These are phyloP conservation scores for Aphelinus atriplicis DNA, from an alignment of 1,140 invertebrate genomes.

Conservation along the genomic window DNA sequence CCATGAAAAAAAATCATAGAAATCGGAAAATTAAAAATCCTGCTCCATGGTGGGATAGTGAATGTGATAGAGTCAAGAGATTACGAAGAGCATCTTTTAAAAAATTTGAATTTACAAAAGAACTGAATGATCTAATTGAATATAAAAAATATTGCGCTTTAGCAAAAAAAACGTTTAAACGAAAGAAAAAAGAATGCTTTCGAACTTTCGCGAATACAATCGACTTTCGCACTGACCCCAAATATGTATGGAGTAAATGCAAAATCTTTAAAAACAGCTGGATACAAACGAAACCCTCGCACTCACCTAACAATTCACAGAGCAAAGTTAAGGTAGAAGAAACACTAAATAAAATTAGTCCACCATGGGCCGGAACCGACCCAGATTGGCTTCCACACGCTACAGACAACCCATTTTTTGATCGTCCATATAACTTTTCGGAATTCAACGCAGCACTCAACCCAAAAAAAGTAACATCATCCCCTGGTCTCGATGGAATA, in stretches of 20 bases:
- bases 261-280: slow-evolving; percentile 33
- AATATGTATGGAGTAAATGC: slow-evolving; percentile 31
- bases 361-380: not conserved
- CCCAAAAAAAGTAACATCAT: too few relatives aligned
- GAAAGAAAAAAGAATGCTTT: slow-evolving; percentile 23
- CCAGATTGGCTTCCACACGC: not conserved
- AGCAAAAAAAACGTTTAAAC: slow-evolving; percentile 39
- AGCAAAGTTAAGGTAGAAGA: not conserved
- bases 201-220: slow-evolving; percentile 6
- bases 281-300: not conserved
- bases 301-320: not conserved
- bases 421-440: not conserved
- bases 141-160: slow-evolving; percentile 32
- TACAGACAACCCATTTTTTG: not conserved
- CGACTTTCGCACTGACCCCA: slow-evolving; percentile 16
- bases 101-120: slow-evolving; percentile 7
- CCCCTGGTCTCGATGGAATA: too few relatives aligned
- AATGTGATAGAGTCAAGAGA: not conserved
- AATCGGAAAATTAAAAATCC: slow-evolving; percentile 1
- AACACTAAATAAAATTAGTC: slow-evolving; percentile 11
- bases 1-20: slow-evolving; percentile 1
- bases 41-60: slow-evolving; percentile 23
- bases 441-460: not conserved
- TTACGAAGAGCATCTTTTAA: not conserved
- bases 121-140: slow-evolving; percentile 24